Conservation (phyloP, 2,797 vertebrate genomes). For the Enteromius anoplus region DNA sequence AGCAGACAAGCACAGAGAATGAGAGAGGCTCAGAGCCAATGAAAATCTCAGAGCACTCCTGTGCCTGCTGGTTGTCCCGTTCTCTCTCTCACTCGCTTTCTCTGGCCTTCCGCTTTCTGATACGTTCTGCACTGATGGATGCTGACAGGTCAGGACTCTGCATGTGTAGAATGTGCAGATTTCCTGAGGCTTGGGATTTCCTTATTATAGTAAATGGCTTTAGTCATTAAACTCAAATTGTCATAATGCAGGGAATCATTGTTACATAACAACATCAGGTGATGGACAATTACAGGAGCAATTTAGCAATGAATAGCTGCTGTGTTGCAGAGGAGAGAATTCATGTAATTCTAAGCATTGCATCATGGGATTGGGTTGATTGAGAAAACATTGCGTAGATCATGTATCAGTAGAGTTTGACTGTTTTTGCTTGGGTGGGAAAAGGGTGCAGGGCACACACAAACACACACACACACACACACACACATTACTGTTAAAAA, state of each 20-base stretch:
- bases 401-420: background rate
- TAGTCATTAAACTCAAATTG: constrained; percentile 19
- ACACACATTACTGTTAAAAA: background rate
- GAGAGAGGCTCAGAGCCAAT: constrained; percentile 22
- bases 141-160: background rate
- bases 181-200: constrained; percentile 5
- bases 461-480: background rate
- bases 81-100: constrained; percentile 30
- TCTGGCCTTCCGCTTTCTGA: constrained; percentile 13
- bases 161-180: constrained; percentile 11
- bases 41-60: constrained; percentile 13
- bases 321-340: constrained; percentile 15
- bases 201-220: constrained; percentile 20
- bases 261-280: constrained; percentile 35
- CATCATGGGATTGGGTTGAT: constrained; percentile 9
- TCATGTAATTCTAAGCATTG: constrained; percentile 17
- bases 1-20: constrained; percentile 30
- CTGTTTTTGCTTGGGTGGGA: background rate
- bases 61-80: constrained; percentile 4
- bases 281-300: constrained; percentile 28
- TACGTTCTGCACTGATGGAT: constrained; percentile 20
- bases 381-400: background rate
- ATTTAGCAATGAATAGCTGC: constrained; percentile 28
- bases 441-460: background rate
- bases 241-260: constrained; percentile 10